Evolutionary conservation across 2,888 invertebrate genomes (phyloP).

Genomic region (Leucoptera coffeella): DNA sequence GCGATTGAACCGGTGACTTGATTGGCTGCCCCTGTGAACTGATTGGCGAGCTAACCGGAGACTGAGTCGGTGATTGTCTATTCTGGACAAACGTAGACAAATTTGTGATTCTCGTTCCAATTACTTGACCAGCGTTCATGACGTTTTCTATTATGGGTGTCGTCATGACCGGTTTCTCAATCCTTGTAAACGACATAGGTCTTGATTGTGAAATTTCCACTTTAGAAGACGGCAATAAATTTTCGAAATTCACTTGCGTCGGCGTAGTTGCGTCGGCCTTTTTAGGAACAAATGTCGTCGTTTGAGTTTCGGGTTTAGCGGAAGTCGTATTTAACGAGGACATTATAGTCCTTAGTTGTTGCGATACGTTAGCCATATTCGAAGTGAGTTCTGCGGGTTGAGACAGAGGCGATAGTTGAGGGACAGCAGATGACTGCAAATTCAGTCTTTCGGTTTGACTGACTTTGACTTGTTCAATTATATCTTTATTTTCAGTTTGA

Average conservation of each 20-base stretch:
- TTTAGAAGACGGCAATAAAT: slow-evolving; percentile 41
- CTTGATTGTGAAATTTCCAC: slow-evolving; percentile 34
- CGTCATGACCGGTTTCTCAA: slow-evolving; percentile 23
- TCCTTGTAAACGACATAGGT: slow-evolving; percentile 28
- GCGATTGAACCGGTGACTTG: slow-evolving; percentile 39
- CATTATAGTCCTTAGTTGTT: slow-evolving; percentile 60
- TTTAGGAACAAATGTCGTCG: slow-evolving; percentile 35
- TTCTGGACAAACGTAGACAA: slow-evolving; percentile 29
- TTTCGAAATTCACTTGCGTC: slow-evolving; percentile 47
- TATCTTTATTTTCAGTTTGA: slow-evolving; percentile 19
- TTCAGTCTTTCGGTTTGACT: slow-evolving; percentile 25
- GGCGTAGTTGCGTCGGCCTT: slow-evolving; percentile 34
- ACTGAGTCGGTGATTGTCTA: slow-evolving; percentile 38
- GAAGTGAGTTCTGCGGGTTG: slow-evolving; percentile 67
- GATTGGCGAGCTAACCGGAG: slow-evolving; percentile 36
- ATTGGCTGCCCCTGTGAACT: slow-evolving; percentile 24
- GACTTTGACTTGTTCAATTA: slow-evolving; percentile 16
- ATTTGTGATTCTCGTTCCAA: slow-evolving; percentile 33
- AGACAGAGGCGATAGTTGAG: slow-evolving; percentile 65
- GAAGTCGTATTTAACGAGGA: slow-evolving; percentile 55
- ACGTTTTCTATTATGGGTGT: slow-evolving; percentile 17
- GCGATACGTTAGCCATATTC: slow-evolving; percentile 65
- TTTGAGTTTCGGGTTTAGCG: slow-evolving; percentile 42
- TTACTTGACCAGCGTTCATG: slow-evolving; percentile 29
- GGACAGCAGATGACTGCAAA: slow-evolving; percentile 49